Percentiles rank a stretch among this genome's conserved stretches.
These are phyloP conservation scores for Pollimyrus isidori DNA, from an alignment of 2,113 vertebrate genomes.

Conservation along the genomic window DNA sequence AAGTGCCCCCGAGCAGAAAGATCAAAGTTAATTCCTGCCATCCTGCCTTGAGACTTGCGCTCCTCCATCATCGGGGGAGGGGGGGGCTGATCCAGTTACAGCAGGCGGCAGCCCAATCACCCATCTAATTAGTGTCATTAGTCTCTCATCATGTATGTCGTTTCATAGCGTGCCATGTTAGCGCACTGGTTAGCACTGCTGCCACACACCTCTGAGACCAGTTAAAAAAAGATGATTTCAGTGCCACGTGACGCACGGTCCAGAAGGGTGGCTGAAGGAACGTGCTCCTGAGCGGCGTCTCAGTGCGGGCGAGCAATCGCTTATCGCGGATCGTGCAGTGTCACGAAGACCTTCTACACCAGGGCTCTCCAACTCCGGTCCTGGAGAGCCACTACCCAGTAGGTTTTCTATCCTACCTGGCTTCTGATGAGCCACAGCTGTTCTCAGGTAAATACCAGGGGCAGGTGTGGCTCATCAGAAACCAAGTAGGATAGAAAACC, in stretches of 20 bases:
- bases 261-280: neutral
- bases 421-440: no score
- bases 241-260: neutral
- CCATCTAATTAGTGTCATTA: neutral
- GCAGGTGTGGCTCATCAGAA: no score
- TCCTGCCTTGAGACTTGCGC: neutral
- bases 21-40: neutral
- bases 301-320: neutral
- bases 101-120: neutral
- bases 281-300: neutral
- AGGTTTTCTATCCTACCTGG: no score
- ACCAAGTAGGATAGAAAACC: no score
- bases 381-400: no score
- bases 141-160: neutral
- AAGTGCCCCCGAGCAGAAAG: neutral
- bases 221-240: neutral
- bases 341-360: no score
- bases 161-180: neutral
- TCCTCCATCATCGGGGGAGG: neutral
- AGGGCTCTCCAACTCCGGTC: no score
- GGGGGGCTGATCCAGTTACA: neutral
- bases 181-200: neutral
- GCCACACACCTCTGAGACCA: neutral
- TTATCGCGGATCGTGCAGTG: no score
- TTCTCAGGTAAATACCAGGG: no score